Conservation (phyloP, 2,113 vertebrate genomes). For the Trogon melanurus region DNA sequence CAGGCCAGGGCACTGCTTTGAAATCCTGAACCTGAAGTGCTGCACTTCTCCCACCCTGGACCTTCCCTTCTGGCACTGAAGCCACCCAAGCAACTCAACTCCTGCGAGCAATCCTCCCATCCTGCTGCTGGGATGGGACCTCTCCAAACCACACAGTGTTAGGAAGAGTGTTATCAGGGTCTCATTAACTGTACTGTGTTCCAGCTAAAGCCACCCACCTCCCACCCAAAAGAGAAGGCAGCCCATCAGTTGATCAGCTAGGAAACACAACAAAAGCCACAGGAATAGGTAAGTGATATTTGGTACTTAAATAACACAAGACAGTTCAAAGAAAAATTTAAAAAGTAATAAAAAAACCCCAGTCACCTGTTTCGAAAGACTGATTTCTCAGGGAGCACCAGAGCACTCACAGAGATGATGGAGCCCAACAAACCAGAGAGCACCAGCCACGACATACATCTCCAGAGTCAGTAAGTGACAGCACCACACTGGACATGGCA, state of each 20-base stretch:
- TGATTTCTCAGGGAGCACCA: neutral
- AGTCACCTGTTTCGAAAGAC: neutral
- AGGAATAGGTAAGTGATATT: neutral
- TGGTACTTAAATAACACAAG: neutral
- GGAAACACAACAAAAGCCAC: neutral
- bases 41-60: neutral
- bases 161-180: neutral
- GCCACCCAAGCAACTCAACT: neutral
- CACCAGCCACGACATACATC: fast-evolving
- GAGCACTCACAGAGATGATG: fast-evolving
- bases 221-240: neutral
- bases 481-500: fast-evolving
- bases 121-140: no score
- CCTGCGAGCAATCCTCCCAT: no score
- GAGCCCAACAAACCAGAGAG: neutral
- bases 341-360: neutral
- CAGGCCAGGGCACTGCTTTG: no score
- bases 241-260: no score
- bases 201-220: neutral
- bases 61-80: neutral
- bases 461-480: fast-evolving
- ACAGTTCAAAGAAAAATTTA: neutral
- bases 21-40: no score
- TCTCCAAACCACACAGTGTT: neutral
- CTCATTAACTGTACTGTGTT: neutral